Conservation (phyloP, 2,888 invertebrate species). For the Calephelis perditalis region DNA sequence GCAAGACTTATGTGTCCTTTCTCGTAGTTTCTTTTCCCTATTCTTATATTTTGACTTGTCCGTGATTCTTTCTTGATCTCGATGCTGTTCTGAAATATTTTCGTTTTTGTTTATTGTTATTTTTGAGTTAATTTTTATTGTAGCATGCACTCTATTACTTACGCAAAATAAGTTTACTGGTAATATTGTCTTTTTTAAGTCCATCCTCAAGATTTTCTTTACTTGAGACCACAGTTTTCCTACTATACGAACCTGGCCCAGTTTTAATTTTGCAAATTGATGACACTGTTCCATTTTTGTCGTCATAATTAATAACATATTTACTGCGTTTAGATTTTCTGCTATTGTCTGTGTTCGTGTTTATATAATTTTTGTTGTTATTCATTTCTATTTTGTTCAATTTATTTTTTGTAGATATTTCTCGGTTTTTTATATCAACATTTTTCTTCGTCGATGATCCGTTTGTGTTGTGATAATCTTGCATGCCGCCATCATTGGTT, state of each 20-base stretch:
- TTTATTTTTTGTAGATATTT: constrained; percentile 20
- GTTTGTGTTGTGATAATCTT: not conserved
- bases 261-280: constrained; percentile 62
- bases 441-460: constrained; percentile 24
- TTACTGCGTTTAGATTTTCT: constrained; percentile 49
- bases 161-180: constrained; percentile 62
- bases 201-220: constrained; percentile 49
- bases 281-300: constrained; percentile 69
- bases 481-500: not conserved
- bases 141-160: constrained; percentile 65
- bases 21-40: constrained; percentile 54
- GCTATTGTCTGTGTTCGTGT: constrained; percentile 33
- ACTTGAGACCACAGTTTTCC: constrained; percentile 45
- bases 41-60: constrained; percentile 45
- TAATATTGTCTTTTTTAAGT: constrained; percentile 43
- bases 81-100: constrained; percentile 70
- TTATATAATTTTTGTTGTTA: constrained; percentile 24
- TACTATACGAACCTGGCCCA: constrained; percentile 43
- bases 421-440: constrained; percentile 16
- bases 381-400: constrained; percentile 25
- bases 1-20: constrained; percentile 59
- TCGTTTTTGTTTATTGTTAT: constrained; percentile 54
- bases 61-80: constrained; percentile 51
- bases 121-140: constrained; percentile 47
- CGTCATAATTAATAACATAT: constrained; percentile 69